A percentile compares a stretch with the other conserved stretches of the same genome.
Evolutionary conservation across 2,888 invertebrate species (phyloP).

Genomic region (Schizaphis graminum): DNA sequence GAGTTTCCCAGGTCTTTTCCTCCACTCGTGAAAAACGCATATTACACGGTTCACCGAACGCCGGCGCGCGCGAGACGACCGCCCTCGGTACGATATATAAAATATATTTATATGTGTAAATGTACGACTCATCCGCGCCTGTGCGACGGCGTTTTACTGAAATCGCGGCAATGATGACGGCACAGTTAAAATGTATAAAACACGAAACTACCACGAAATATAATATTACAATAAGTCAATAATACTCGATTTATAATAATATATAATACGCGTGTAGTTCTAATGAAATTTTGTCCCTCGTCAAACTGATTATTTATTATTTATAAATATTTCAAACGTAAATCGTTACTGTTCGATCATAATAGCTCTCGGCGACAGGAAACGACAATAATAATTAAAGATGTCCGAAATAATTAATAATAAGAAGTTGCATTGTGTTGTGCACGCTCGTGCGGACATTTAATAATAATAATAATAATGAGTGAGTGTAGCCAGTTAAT

Average conservation of each 20-base stretch:
- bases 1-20: constrained; percentile 25
- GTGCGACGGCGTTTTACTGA: not conserved
- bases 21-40: not conserved
- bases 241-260: not conserved
- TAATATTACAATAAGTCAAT: not conserved
- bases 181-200: not conserved
- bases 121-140: not conserved
- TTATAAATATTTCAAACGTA: not conserved
- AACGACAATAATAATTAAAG: not conserved
- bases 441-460: not conserved
- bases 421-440: not conserved
- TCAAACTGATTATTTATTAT: not conserved
- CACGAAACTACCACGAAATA: not conserved
- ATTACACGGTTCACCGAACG: constrained; percentile 13
- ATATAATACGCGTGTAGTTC: not conserved
- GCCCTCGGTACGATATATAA: not conserved
- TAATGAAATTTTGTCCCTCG: not conserved
- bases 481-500: not conserved
- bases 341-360: not conserved
- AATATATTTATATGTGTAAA: not conserved
- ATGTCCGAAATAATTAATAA: not conserved
- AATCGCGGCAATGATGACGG: not conserved
- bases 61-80: not conserved
- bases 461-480: not conserved
- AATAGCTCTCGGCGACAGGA: not conserved